These are phyloP conservation scores for Gnatocerus cornutus DNA, from an alignment of 2,888 invertebrate species.

Conservation along the genomic window DNA sequence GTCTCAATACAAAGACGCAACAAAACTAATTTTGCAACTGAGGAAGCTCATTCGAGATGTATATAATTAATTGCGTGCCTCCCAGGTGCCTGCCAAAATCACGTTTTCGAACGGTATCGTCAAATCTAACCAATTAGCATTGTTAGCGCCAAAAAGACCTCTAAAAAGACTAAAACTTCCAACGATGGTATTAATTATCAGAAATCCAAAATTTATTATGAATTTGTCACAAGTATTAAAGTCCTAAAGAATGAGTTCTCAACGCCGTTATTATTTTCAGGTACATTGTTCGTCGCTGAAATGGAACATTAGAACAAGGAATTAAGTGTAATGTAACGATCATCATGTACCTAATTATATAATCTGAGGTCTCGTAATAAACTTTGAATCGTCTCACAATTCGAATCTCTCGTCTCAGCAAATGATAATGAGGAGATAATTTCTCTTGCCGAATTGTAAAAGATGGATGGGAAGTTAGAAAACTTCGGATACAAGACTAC, in stretches of 20 bases:
- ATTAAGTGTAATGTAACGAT: slow-evolving; percentile 33
- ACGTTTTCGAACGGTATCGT: slow-evolving; percentile 5
- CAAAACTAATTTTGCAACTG: slow-evolving; percentile 33
- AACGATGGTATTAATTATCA: too few relatives aligned
- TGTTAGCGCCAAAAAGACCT: background rate
- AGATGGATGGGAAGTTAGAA: slow-evolving; percentile 2
- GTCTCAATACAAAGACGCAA: slow-evolving; percentile 29
- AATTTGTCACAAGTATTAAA: slow-evolving; percentile 14
- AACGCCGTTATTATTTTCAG: slow-evolving; percentile 15
- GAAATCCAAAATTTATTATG: background rate
- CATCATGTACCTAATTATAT: slow-evolving; percentile 30
- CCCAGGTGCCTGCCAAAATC: slow-evolving; percentile 28
- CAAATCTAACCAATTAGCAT: slow-evolving; percentile 4
- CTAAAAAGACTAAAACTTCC: too few relatives aligned
- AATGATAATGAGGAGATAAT: slow-evolving; percentile 20
- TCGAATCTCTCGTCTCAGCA: slow-evolving; percentile 16
- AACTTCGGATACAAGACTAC: background rate
- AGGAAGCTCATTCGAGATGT: slow-evolving; percentile 17
- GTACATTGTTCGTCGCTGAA: slow-evolving; percentile 10
- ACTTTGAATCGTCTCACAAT: slow-evolving; percentile 24
- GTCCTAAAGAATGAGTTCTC: background rate
- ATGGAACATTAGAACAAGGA: slow-evolving; percentile 20
- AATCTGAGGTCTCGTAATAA: slow-evolving; percentile 30
- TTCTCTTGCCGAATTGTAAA: background rate
- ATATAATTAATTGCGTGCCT: slow-evolving; percentile 42